Evolutionary conservation across 2,113 vertebrate genomes (phyloP).

Genomic region (Callorhinus ursinus): DNA sequence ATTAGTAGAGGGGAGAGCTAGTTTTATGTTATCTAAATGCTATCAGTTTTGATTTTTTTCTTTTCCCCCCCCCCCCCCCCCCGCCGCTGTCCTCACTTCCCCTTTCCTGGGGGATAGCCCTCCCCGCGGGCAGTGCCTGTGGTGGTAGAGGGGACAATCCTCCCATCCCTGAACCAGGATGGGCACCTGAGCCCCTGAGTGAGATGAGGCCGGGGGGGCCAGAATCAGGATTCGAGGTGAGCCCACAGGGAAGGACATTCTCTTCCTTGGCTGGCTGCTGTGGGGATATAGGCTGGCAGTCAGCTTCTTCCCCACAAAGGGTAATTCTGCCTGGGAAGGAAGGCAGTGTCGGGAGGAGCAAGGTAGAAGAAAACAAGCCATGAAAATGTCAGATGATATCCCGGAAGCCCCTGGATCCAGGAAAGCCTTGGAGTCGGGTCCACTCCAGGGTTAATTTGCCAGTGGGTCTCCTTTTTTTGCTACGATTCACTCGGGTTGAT

Average conservation of each 20-base stretch:
- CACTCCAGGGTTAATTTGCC: rapidly evolving
- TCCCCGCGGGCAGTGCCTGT: rapidly evolving
- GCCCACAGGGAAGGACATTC: not conserved
- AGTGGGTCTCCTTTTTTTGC: not conserved
- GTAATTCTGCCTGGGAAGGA: not conserved
- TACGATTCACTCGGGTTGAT: no score
- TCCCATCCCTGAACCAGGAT: no score
- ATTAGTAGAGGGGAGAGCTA: no score
- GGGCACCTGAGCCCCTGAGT: not conserved
- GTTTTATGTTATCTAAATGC: not conserved
- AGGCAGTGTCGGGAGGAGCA: not conserved
- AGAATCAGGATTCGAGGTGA: not conserved
- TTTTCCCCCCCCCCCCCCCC: no score
- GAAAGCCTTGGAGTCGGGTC: not conserved
- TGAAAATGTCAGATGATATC: not conserved
- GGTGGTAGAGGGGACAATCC: not conserved
- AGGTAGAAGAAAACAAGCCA: not conserved
- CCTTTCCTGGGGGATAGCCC: not conserved
- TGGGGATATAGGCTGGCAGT: not conserved
- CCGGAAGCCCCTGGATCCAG: not conserved
- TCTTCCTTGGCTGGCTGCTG: not conserved
- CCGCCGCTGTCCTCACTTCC: not conserved
- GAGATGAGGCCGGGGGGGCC: not conserved
- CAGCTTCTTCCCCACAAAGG: not conserved
- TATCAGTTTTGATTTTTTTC: not conserved